Base-by-base conservation (phyloP, 1,140 invertebrate species). In the Diorhabda sublineata region DNA sequence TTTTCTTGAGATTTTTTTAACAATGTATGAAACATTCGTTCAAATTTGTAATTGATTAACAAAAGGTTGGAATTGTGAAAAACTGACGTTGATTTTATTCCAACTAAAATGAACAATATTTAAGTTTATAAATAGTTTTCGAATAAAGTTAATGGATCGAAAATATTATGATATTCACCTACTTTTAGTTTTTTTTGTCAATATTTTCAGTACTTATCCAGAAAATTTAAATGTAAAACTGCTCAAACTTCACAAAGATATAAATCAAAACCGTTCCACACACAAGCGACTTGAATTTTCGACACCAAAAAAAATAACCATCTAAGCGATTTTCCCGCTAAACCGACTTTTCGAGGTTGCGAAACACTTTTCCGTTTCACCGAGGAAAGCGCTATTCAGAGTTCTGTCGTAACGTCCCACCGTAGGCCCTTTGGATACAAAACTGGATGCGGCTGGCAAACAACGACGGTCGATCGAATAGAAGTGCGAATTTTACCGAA, bases 391-490 rank as follows among this genome's bases (percentile, higher is more conserved):
- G n/a, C 47, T 26, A n/a, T 52, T 52, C 47, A 52, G 47, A 52
- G n/a, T 52, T 52, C 3, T 52, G 47, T 6, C 47, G n/a, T n/a
- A 52, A 52, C 47, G 47, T 52, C 47, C 6, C 47, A 8, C 47
- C 47, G 47, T 3, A 52, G 47, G 47, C 47, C 47, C 47, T 52
- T 52, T 52, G 47, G 47, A n/a, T 52, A 52, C 47, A 52, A n/a
- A 52, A 52, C 47, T 52, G 47, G 47, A 52, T 52, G 47, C 47
- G 47, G n/a, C 47, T 52, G 47, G 47, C 47, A 52, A 52, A 52
- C 47, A 52, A n/a, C 47, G 47, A n/a, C 6, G n/a, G n/a, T 6
- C 6, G 47, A n/a, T n/a, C 47, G 47, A 52, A 52, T 6, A 52
- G 47, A 52, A 6, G 47, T 8, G 47, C 47, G 47, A 52, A 4